Base-by-base conservation (phyloP, 1,140 invertebrate genomes). In the Aphaenogaster floridana region DNA sequence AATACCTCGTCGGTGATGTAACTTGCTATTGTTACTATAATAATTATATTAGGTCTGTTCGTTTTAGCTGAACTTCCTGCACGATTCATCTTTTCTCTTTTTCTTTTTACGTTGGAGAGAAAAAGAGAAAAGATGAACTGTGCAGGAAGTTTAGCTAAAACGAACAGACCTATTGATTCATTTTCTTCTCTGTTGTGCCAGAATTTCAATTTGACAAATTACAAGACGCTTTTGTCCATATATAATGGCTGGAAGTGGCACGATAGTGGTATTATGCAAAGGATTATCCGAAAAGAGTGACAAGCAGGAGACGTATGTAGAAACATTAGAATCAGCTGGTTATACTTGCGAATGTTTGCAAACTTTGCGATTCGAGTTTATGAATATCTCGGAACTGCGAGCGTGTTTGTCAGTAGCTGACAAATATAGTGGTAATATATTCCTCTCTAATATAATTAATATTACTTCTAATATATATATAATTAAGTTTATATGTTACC, bases 211-310 rank as follows among this genome's bases (percentile, higher is more conserved):
- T 80, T 34, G 1, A 69, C 13, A 45, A 21, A 39, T 80, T 6
- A 42, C 11, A 13, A 36, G 2, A 63, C 11, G 7, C 5, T 52
- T 50, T 45, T 39, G 3, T 21, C 39, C 8, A 34, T 61, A 34
- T 61, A 13, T 28, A 59, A 91, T 91, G 90, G 80, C 87, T 45
- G 28, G 11, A 9, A 68, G 48, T 86, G 68, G 39, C 42, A 89
- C 71, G 74, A 93, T 89, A 78, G 89, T 95, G 28, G 48, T 95
- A 28, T 86, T 95, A 21, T 95, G 94, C 74, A 94, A 93, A 86
- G 93, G 94, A 42, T 76, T 86, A 11, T 90, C 90, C 1, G 90
- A 90, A 63, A 90, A 93, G 52, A 93, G 87, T 68, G 92, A 94
- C 8, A 92, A 66, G 0, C 91, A 94, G 72, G 91, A 94, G 39